Conservation (phyloP, 2,888 invertebrate species). For the Priocnemis perturbator region DNA sequence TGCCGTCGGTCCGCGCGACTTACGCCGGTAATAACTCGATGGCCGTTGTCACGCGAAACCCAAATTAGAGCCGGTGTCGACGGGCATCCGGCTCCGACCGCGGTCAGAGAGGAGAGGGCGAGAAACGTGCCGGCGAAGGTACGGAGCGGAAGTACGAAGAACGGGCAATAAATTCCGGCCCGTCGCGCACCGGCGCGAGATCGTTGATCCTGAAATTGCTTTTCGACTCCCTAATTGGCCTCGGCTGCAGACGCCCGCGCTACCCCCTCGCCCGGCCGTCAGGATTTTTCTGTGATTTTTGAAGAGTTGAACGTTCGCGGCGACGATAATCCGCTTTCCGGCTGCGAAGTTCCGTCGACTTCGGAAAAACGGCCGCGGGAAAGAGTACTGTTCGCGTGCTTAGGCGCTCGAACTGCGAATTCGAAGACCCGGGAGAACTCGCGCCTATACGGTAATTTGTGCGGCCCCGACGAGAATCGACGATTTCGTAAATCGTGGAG, state of each 20-base stretch:
- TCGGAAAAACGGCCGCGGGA: too few species aligned
- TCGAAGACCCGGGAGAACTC: too few species aligned
- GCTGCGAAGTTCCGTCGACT: too few species aligned
- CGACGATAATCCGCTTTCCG: too few species aligned
- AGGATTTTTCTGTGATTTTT: too few species aligned
- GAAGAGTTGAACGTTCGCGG: too few species aligned
- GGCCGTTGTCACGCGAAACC: conserved; percentile 59
- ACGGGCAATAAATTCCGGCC: conserved; percentile 59
- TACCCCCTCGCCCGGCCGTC: too few species aligned
- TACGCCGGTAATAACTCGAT: conserved; percentile 57
- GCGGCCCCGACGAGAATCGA: too few species aligned
- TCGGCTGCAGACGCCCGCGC: conserved; percentile 19
- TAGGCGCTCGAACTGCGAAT: too few species aligned
- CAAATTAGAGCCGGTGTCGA: conserved; percentile 61
- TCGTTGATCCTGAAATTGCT: conserved; percentile 63
- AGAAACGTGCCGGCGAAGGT: conserved; percentile 17
- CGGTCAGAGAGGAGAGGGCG: conserved; percentile 27
- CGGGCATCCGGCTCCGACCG: conserved; percentile 52
- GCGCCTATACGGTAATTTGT: too few species aligned
- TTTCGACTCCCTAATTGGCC: conserved; percentile 58
- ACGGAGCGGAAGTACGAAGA: conserved; percentile 52
- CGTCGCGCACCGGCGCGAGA: conserved; percentile 51
- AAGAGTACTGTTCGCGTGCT: too few species aligned
- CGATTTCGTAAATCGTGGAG: too few species aligned
- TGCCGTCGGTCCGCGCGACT: conserved; percentile 33